A percentile compares a stretch with the other conserved stretches of the same genome.
Conservation (phyloP, 2,113 vertebrate species). For the Oreochromis aureus region DNA sequence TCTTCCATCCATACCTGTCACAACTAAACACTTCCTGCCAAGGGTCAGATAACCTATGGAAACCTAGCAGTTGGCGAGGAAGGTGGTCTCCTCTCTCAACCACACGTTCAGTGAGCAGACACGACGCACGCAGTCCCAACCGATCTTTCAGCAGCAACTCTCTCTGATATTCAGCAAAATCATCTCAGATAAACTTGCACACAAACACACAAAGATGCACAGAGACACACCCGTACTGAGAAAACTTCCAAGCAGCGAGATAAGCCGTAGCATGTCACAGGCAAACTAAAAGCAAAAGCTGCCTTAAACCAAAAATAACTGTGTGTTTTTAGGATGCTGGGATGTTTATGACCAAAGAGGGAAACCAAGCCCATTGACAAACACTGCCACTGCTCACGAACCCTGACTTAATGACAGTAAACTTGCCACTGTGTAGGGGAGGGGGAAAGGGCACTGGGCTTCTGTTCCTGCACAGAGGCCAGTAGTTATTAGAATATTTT, state of each 20-base stretch:
- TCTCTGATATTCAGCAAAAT: conserved; percentile 5
- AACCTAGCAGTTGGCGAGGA: background rate
- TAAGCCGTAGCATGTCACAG: conserved; percentile 11
- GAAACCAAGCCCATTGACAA: conserved; percentile 66
- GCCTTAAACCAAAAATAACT: conserved; percentile 35
- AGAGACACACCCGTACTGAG: conserved; percentile 11
- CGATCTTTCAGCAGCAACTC: background rate
- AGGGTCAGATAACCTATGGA: conserved; percentile 9
- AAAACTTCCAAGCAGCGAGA: conserved; percentile 17
- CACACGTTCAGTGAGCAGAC: background rate
- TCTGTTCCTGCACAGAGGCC: background rate
- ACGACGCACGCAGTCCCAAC: background rate
- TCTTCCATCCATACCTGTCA: background rate
- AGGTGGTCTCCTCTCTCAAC: background rate
- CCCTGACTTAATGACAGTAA: conserved; percentile 10
- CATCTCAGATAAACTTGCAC: conserved; percentile 1
- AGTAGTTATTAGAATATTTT: background rate
- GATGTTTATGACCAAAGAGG: conserved; percentile 48
- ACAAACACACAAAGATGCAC: background rate
- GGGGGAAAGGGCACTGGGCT: background rate
- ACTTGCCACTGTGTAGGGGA: background rate
- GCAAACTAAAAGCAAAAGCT: conserved; percentile 22
- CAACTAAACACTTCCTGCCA: conserved; percentile 19
- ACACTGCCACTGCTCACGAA: conserved; percentile 43
- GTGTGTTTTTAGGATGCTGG: conserved; percentile 41